These are phyloP conservation scores for Vespertilio murinus DNA, from an alignment of 2,797 vertebrate genomes.

Conservation along the genomic window DNA sequence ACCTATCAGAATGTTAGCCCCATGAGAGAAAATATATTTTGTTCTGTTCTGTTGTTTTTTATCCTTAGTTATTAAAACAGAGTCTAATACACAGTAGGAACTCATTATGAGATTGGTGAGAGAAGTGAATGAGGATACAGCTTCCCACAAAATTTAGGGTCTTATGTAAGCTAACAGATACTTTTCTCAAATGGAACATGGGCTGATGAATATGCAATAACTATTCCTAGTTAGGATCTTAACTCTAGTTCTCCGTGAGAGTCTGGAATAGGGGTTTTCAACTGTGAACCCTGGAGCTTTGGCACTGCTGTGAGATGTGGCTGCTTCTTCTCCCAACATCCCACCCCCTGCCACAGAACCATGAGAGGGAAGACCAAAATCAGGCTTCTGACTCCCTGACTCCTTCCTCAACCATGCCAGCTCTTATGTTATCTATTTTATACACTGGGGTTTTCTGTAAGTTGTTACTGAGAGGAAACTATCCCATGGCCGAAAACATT, in stretches of 20 bases:
- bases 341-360: neutral
- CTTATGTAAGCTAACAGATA: neutral
- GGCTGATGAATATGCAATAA: neutral
- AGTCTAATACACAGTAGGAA: neutral
- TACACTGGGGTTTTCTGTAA: neutral
- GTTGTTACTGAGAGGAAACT: neutral
- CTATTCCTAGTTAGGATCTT: neutral
- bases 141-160: neutral
- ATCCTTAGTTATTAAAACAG: neutral
- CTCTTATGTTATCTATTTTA: neutral
- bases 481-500: neutral
- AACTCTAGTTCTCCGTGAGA: neutral
- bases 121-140: neutral
- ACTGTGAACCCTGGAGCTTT: neutral
- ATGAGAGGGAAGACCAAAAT: neutral
- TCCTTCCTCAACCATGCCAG: neutral
- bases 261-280: neutral
- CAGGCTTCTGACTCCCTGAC: neutral
- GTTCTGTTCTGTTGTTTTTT: neutral
- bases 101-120: neutral
- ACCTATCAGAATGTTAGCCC: neutral
- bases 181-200: neutral
- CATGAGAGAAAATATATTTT: constrained; percentile 3
- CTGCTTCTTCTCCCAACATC: neutral
- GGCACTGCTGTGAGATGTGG: neutral